phyloP scores from a whole-genome alignment of 2,797 vertebrate species.

The Denticeps clupeoides region DNA sequence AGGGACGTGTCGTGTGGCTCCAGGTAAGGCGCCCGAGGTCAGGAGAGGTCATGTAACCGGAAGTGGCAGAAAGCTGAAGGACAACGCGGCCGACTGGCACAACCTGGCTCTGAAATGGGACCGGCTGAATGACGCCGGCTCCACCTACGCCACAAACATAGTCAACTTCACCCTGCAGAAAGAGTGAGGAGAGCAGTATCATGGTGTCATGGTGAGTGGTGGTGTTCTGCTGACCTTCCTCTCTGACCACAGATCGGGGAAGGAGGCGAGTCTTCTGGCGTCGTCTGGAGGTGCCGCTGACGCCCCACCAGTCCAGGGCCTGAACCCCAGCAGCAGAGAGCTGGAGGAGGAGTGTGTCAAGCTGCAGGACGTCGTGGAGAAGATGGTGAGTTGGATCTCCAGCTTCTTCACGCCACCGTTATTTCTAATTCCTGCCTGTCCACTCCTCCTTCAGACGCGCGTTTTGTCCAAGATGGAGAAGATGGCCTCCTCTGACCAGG shows the following conservation, averaged over 20 bases:
- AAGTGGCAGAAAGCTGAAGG: slow-evolving; percentile 80
- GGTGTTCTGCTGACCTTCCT: too few relatives aligned
- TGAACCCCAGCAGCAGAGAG: too few relatives aligned
- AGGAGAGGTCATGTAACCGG: slow-evolving; percentile 65
- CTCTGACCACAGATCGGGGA: slow-evolving; percentile 59
- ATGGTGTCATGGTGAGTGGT: too few relatives aligned
- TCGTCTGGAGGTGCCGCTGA: slow-evolving; percentile 30
- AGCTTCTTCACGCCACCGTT: too few relatives aligned
- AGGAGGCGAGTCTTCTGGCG: slow-evolving; percentile 36
- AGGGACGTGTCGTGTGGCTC: slow-evolving; percentile 29
- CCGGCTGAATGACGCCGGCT: slow-evolving; percentile 64
- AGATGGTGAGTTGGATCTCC: slow-evolving; percentile 57
- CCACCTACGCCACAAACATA: slow-evolving; percentile 57
- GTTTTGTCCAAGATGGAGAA: slow-evolving; percentile 81
- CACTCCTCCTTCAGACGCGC: slow-evolving; percentile 65
- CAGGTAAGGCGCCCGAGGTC: slow-evolving; percentile 37
- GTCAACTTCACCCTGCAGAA: slow-evolving; percentile 61
- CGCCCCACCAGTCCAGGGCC: too few relatives aligned
- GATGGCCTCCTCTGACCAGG: slow-evolving; percentile 64
- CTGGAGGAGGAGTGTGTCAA: slow-evolving; percentile 63
- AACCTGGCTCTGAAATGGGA: slow-evolving; percentile 87
- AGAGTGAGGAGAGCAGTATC: slow-evolving; percentile 66
- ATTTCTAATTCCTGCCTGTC: too few relatives aligned
- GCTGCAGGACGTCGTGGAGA: slow-evolving; percentile 58
- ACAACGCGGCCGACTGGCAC: slow-evolving; percentile 88